Conservation (phyloP, 2,888 invertebrate species). For the Cinara cedri region DNA sequence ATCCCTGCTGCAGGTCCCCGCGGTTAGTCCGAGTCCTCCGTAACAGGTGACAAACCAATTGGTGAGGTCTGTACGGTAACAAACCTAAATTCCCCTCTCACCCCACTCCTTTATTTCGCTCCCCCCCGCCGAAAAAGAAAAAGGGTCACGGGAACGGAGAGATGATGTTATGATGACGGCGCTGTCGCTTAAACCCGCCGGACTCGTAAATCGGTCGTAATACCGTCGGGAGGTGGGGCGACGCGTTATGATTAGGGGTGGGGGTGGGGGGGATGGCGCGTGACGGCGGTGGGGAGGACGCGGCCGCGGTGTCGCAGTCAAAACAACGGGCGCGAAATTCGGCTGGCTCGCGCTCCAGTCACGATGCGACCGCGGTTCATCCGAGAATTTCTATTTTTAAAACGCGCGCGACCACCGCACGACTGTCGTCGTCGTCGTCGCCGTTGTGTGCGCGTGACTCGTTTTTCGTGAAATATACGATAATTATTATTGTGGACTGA, state of each 20-base stretch:
- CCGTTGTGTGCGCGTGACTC: slow-evolving; percentile 35
- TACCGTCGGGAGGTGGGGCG: not conserved
- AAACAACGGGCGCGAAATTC: slow-evolving; percentile 51
- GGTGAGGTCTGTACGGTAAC: no score
- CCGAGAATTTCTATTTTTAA: slow-evolving; percentile 48
- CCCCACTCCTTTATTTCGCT: no score
- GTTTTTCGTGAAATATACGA: slow-evolving; percentile 2
- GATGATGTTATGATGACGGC: not conserved
- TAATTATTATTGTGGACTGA: no score
- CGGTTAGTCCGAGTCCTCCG: no score
- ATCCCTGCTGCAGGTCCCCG: no score
- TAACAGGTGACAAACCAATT: no score
- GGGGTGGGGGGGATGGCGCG: not conserved
- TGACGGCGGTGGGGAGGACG: not conserved
- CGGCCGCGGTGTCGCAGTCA: slow-evolving; percentile 15
- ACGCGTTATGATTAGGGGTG: no score
- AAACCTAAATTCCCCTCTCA: no score
- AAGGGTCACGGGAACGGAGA: no score
- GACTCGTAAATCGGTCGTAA: no score
- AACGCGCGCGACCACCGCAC: slow-evolving; percentile 38
- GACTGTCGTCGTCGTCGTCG: slow-evolving; percentile 25
- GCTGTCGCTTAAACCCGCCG: no score
- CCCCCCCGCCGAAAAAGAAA: no score
- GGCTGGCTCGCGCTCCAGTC: slow-evolving; percentile 42
- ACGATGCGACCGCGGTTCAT: slow-evolving; percentile 53